These are phyloP conservation scores for Seriola dumerili DNA, from an alignment of 2,113 vertebrate species.

Conservation along the genomic window DNA sequence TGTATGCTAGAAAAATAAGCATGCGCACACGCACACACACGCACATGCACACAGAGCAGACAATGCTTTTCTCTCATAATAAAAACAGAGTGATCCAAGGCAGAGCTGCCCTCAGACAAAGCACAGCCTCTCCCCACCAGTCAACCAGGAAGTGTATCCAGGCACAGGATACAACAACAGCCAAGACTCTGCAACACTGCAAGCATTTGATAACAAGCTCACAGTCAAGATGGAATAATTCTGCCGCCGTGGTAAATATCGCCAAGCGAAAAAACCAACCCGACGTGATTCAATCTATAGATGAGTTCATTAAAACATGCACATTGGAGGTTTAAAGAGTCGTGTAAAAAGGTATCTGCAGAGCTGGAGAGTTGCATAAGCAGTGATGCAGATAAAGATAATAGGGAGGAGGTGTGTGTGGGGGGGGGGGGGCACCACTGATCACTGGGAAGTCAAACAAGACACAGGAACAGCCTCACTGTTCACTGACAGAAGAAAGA, in stretches of 20 bases:
- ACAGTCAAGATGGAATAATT: neutral
- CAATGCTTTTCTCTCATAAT: conserved; percentile 45
- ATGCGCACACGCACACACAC: conserved; percentile 24
- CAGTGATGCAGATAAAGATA: neutral
- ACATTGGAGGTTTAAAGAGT: neutral
- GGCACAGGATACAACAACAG: conserved; percentile 53
- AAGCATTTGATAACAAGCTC: conserved; percentile 1
- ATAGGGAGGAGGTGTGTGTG: neutral
- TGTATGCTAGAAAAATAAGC: conserved; percentile 26
- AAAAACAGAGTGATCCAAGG: conserved; percentile 61
- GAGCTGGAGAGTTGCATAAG: neutral
- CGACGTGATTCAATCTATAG: neutral
- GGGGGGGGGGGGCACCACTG: neutral
- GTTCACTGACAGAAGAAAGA: neutral
- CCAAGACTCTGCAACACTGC: conserved; percentile 51
- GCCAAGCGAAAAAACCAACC: neutral
- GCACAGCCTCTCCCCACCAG: conserved; percentile 39
- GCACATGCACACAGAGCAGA: neutral
- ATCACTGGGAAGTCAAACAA: neutral
- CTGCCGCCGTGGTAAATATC: neutral
- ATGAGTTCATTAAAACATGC: neutral
- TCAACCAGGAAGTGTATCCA: conserved; percentile 66
- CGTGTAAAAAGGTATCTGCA: neutral
- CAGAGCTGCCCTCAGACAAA: conserved; percentile 65
- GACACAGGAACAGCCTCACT: too few relatives aligned